Percentiles rank a stretch among this genome's conserved stretches.
phyloP scores from a whole-genome alignment of 2,888 invertebrate species.

The Lissonota sp. region DNA sequence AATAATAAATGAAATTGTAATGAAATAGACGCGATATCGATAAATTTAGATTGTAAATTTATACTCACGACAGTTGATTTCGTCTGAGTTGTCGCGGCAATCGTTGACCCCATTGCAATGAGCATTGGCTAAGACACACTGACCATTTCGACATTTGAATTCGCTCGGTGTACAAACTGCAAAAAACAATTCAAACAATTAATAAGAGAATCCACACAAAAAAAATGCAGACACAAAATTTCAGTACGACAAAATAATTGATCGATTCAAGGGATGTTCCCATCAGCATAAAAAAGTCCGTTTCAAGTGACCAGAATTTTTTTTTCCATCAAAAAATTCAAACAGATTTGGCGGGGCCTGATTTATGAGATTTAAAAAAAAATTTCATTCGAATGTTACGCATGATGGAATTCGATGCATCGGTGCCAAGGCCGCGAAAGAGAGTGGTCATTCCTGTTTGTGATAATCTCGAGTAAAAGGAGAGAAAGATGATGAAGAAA shows the following conservation, averaged over 20 bases:
- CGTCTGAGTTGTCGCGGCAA: constrained; percentile 88
- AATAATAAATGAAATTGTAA: constrained; percentile 1
- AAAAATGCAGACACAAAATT: neutral
- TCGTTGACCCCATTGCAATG: constrained; percentile 86
- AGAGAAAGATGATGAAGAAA: constrained; percentile 22
- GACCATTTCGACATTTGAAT: constrained; percentile 87
- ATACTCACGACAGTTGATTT: constrained; percentile 87
- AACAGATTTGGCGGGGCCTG: too few relatives aligned
- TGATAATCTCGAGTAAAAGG: constrained; percentile 37
- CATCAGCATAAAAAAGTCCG: too few relatives aligned
- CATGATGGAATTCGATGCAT: constrained; percentile 39
- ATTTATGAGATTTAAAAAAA: too few relatives aligned
- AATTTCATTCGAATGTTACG: neutral
- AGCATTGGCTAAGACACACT: constrained; percentile 85
- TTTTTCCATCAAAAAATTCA: too few relatives aligned
- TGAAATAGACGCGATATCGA: constrained; percentile 22
- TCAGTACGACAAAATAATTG: neutral
- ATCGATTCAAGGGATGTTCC: neutral
- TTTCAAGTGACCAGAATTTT: too few relatives aligned
- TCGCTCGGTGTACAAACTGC: constrained; percentile 85
- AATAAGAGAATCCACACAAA: neutral
- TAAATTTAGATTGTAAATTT: constrained; percentile 11
- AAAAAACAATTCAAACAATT: constrained; percentile 68
- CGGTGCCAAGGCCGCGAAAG: constrained; percentile 27
- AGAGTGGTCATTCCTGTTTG: constrained; percentile 11